Base-by-base conservation (phyloP, 2,797 vertebrate species). In the Chelmon rostratus region DNA sequence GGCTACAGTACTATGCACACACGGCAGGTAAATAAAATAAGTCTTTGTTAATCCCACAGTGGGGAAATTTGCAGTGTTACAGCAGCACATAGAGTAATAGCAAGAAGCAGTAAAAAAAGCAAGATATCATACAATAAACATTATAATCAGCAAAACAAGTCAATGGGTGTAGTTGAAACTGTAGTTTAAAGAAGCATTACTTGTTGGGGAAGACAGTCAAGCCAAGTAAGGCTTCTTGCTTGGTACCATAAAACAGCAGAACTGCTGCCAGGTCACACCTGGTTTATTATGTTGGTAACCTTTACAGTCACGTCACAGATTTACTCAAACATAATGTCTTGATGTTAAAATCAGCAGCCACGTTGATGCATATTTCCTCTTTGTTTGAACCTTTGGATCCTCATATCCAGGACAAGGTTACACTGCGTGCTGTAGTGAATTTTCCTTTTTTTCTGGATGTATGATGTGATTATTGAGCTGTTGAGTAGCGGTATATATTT, bases 401-500 rank as follows among this genome's bases (percentile, higher is more conserved):
- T 38, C 11, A 75, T 21, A 42, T 38, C 18, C 4, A 38, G 9
- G 8, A 18, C 25, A 12, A 44, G 15, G 18, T 38, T 31, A 12
- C 0, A 38, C 8, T 28, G 11, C 10, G 15, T 15, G 8, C 9
- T 56, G 42, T 49, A 47, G 28, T 54, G 47, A 61, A 73, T 71
- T 38, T 37, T 68, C 54, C 7, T 68, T 21, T 38, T n/a, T 28
- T 28, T 70, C 13, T 25, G 9, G 16, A 35, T 23, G 12, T n/a
- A n/a, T 59, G 53, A 19, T 16, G 47, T 23, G n/a, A 52, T 69
- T 3, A 37, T 25, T 57, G 40, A 69, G 31, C 8, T 40, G 9
- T 5, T 7, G 7, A 58, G 16, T 3, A 0, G 12, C 28, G 21
- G 6, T 3, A n/a, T n/a, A n/a, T n/a, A n/a, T n/a, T n/a, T n/a